A percentile compares a stretch with the other conserved stretches of the same genome.
phyloP scores from a whole-genome alignment of 2,113 vertebrate genomes.

The Pachycephala philippinensis region DNA sequence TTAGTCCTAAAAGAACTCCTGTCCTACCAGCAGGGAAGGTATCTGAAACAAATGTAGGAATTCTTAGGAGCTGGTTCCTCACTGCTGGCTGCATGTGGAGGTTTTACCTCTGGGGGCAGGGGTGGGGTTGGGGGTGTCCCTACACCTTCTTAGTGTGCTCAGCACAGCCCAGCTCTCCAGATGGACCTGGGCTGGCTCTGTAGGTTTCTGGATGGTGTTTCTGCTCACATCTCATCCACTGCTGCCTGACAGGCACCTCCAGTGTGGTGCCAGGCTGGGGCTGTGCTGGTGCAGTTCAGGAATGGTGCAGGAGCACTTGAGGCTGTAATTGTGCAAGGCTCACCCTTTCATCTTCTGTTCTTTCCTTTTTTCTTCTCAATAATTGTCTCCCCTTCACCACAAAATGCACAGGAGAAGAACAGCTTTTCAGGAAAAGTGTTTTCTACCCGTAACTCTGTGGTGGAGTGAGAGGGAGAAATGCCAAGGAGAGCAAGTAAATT shows the following conservation, averaged over 20 bases:
- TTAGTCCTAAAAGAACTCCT: neutral
- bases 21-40: neutral
- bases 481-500: neutral
- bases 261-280: neutral
- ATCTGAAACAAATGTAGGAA: neutral
- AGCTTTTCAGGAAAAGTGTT: neutral
- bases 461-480: neutral
- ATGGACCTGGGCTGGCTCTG: neutral
- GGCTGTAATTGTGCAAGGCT: neutral
- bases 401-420: neutral
- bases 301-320: neutral
- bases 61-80: neutral
- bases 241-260: neutral
- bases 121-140: neutral
- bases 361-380: neutral
- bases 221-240: neutral
- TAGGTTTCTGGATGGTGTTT: neutral
- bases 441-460: neutral
- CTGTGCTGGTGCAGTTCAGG: neutral
- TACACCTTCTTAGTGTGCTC: neutral
- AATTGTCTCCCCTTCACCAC: neutral
- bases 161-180: neutral
- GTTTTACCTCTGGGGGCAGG: rapidly evolving
- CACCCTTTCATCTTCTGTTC: slow-evolving; percentile 38
- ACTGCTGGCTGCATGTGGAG: neutral